phyloP scores from a whole-genome alignment of 1,140 invertebrate species.

The Chironomus tepperi region DNA sequence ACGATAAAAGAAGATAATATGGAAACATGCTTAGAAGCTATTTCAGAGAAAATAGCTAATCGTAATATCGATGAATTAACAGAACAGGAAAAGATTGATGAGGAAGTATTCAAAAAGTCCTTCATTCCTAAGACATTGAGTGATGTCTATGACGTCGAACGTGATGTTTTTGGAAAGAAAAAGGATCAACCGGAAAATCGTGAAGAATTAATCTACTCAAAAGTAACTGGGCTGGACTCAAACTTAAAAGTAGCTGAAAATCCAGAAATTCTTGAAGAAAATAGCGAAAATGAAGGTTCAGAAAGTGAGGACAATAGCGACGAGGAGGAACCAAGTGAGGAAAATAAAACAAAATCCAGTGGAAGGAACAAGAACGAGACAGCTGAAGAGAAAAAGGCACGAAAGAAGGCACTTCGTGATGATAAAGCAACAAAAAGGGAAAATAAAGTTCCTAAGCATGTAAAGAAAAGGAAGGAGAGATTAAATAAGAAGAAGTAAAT shows the following conservation, averaged over 20 bases:
- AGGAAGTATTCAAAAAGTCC: conserved; percentile 87
- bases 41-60: conserved; percentile 56
- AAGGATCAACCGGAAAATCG: conserved; percentile 51
- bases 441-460: conserved; percentile 88
- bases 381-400: conserved; percentile 69
- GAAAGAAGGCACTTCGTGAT: conserved; percentile 80
- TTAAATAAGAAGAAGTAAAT: conserved; percentile 37
- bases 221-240: conserved; percentile 70
- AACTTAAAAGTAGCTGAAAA: conserved; percentile 62
- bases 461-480: conserved; percentile 86
- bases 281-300: conserved; percentile 42
- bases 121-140: conserved; percentile 92
- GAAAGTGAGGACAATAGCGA: conserved; percentile 36
- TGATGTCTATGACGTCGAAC: conserved; percentile 77
- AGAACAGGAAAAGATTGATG: conserved; percentile 64
- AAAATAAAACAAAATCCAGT: conserved; percentile 49
- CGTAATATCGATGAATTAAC: conserved; percentile 51
- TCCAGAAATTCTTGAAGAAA: conserved; percentile 44
- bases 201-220: conserved; percentile 68
- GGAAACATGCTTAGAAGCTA: conserved; percentile 64
- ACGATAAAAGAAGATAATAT: conserved; percentile 74
- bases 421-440: conserved; percentile 86
- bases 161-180: conserved; percentile 74
- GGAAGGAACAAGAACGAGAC: conserved; percentile 79
- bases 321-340: conserved; percentile 41